These are phyloP conservation scores for Zaprionus lineosus DNA, from an alignment of 2,888 invertebrate species.

Conservation along the genomic window DNA sequence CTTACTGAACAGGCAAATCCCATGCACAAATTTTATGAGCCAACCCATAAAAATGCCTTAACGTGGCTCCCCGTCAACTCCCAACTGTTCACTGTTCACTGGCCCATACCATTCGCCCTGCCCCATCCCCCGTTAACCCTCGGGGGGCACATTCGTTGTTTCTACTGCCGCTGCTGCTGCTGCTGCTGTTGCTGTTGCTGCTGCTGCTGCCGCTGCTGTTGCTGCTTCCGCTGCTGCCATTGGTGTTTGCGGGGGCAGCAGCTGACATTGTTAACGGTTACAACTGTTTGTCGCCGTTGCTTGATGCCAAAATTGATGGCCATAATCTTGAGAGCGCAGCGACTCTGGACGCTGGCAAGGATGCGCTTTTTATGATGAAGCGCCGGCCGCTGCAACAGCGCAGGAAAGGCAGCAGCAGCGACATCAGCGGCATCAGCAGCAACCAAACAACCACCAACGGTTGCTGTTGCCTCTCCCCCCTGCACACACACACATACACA, in stretches of 20 bases:
- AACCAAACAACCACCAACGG: slow-evolving; percentile 52
- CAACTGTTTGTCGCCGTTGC: slow-evolving; percentile 68
- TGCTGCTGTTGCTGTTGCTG: slow-evolving; percentile 42
- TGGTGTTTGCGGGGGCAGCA: slow-evolving; percentile 35
- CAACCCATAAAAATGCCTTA: slow-evolving; percentile 73
- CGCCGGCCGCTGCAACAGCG: too few species aligned
- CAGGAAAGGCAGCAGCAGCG: slow-evolving; percentile 61
- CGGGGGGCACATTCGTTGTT: slow-evolving; percentile 71
- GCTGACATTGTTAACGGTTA: slow-evolving; percentile 74
- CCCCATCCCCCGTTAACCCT: slow-evolving; percentile 34
- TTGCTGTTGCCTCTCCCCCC: slow-evolving; percentile 13
- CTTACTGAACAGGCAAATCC: slow-evolving; percentile 70
- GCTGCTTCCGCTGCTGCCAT: too few species aligned
- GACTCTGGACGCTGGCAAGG: slow-evolving; percentile 53
- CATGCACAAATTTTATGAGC: slow-evolving; percentile 78
- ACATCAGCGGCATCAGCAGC: slow-evolving; percentile 22
- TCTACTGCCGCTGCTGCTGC: slow-evolving; percentile 26
- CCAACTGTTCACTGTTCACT: not conserved
- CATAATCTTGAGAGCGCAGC: slow-evolving; percentile 77
- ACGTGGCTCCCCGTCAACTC: slow-evolving; percentile 18
- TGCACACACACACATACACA: not conserved
- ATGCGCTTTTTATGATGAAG: slow-evolving; percentile 76
- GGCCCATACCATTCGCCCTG: not conserved
- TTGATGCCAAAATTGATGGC: slow-evolving; percentile 81
- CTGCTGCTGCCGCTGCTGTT: slow-evolving; percentile 65